Percentiles rank a stretch among this genome's conserved stretches.
These are phyloP conservation scores for Tapirus terrestris DNA, from an alignment of 2,113 vertebrate species.

Conservation along the genomic window DNA sequence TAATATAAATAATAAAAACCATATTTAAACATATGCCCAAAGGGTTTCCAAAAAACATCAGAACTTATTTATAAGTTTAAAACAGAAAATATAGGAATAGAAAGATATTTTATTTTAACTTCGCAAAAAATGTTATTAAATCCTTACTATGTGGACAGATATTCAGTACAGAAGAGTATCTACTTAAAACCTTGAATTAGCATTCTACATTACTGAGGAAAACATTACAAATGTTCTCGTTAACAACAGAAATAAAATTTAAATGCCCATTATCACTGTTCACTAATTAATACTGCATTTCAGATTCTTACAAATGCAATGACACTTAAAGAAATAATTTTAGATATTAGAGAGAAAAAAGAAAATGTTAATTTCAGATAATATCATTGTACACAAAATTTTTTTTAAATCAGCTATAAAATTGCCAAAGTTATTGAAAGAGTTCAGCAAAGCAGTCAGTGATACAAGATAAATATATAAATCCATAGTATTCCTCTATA, in stretches of 20 bases:
- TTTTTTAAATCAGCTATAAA: neutral
- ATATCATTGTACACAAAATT: neutral
- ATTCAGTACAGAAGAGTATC: neutral
- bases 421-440: constrained; percentile 31
- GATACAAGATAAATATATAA: neutral
- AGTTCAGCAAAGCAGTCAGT: neutral
- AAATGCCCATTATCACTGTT: neutral
- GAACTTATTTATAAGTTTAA: constrained; percentile 20
- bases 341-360: neutral
- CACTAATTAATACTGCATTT: constrained; percentile 10
- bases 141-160: neutral
- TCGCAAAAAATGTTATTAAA: constrained; percentile 30
- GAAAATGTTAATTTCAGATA: constrained; percentile 27
- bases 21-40: constrained; percentile 24
- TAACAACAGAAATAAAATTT: constrained; percentile 46
- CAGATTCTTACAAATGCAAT: neutral
- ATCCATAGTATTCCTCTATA: neutral
- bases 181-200: constrained; percentile 19
- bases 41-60: neutral
- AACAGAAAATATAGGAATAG: constrained; percentile 6
- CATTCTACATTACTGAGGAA: neutral
- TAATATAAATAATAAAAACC: neutral
- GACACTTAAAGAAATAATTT: neutral
- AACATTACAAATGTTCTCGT: neutral
- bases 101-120: constrained; percentile 56